These are phyloP conservation scores for Megalurothrips usitatus DNA, from an alignment of 2,888 invertebrate species.

Conservation along the genomic window DNA sequence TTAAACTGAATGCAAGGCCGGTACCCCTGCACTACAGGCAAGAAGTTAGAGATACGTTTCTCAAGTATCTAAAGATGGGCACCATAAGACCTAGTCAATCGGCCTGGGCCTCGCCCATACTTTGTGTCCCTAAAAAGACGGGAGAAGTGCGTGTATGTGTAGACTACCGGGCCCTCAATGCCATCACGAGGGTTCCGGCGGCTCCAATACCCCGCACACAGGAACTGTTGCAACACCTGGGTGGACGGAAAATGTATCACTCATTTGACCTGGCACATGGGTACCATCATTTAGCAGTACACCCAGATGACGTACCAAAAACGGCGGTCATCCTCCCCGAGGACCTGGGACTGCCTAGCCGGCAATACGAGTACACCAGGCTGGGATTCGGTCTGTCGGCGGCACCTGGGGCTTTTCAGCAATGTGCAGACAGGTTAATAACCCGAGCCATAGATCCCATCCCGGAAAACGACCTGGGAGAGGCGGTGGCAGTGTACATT, in stretches of 20 bases:
- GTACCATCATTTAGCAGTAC: conserved; percentile 30
- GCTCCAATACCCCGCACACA: conserved; percentile 39
- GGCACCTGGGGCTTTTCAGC: neutral
- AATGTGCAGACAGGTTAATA: neutral
- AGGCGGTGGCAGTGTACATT: conserved; percentile 29
- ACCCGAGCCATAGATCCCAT: neutral
- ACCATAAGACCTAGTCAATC: too few species aligned
- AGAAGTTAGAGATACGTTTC: too few species aligned
- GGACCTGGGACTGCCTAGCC: neutral
- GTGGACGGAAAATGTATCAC: conserved; percentile 10
- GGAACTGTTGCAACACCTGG: conserved; percentile 37
- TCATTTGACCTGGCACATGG: neutral
- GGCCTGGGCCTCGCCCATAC: too few species aligned
- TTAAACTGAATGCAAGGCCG: too few species aligned
- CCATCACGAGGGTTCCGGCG: conserved; percentile 37
- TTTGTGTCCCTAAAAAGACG: conserved; percentile 42
- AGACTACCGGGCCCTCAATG: conserved; percentile 40
- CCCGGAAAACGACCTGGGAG: neutral
- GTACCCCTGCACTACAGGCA: too few species aligned
- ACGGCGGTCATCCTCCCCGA: conserved; percentile 29
- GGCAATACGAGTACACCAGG: neutral
- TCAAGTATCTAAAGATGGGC: too few species aligned
- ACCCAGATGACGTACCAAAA: conserved; percentile 16
- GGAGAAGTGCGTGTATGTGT: conserved; percentile 36
- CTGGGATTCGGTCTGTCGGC: neutral